Evolutionary conservation across 1,140 invertebrate genomes (phyloP), one percentile per base, ranked within the genome.

Genomic region (Heliconius nattereri): DNA sequence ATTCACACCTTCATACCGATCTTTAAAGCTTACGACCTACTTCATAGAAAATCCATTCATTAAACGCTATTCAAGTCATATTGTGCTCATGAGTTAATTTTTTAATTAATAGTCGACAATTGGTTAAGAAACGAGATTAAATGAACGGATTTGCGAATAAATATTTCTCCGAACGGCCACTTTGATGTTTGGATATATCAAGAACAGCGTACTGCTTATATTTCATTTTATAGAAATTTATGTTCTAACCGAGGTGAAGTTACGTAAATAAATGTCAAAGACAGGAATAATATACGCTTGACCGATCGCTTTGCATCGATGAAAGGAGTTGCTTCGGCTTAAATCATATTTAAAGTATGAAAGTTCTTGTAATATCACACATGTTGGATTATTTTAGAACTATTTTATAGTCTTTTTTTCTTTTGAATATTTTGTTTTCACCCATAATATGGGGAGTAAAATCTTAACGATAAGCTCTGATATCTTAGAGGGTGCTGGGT

Each of bases 61-160:
- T 77, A 77, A 77, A 77, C 45, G 45, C 76, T 72, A 77, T 77
- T 77, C 70, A 77, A 77, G 23, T 72, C 70, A 72, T 52, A 77
- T 52, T 77, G 76, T 77, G 7, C 20, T 49, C 70, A 54, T 77
- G 40, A 77, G 70, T 72, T 70, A 71, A 54, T 52, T 77, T 77
- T 77, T 77, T 72, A 71, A 72, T 77, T 77, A 72, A 71, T 71
- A 77, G 40, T 16, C 40, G 40, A 16, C 23, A 71, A 72, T 72
- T 26, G 40, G 66, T 45, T 71, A 77, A 77, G 60, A 70, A 66
- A 54, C 66, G 37, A 45, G 32, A 52, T 16, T 35, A 77, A 77
- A 37, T 37, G 49, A 72, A 71, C 70, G n/a, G 45, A 77, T 29
- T 72, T 40, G 35, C 23, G 52, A 26, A 54, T 54, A 66, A 20